A percentile compares a stretch with the other conserved stretches of the same genome.
These are phyloP conservation scores for Ginglymostoma cirratum DNA, from an alignment of 2,113 vertebrate species.

Conservation along the genomic window DNA sequence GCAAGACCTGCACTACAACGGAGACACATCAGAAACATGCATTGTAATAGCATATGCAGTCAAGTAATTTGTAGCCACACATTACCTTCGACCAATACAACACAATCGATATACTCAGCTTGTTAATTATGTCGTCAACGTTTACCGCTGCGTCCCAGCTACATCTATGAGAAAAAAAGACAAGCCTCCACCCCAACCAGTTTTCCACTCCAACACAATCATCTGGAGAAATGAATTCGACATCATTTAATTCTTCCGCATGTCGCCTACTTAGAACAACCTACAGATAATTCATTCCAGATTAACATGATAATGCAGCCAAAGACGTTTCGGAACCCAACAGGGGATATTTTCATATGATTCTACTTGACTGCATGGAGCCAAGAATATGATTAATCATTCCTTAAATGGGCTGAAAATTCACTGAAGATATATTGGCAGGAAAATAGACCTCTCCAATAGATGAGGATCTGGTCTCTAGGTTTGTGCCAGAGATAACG, in stretches of 20 bases:
- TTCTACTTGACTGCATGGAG: background rate
- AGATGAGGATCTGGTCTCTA: background rate
- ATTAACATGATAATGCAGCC: background rate
- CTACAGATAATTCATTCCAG: background rate
- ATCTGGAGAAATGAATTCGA: background rate
- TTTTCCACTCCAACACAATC: background rate
- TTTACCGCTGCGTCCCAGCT: background rate
- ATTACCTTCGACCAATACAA: background rate
- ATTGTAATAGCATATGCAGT: background rate
- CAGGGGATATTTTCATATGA: background rate
- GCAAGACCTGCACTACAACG: background rate
- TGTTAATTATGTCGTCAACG: constrained; percentile 8
- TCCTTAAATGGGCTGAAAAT: background rate
- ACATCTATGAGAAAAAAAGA: background rate
- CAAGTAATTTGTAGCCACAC: background rate
- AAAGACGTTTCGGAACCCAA: background rate
- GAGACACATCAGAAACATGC: background rate
- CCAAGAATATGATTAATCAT: background rate
- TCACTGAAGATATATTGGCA: background rate
- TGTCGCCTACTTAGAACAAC: background rate
- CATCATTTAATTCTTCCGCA: background rate
- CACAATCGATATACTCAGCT: background rate
- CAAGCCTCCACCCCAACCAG: background rate
- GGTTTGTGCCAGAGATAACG: background rate
- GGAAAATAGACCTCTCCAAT: background rate